Evolutionary conservation across 2,797 vertebrate genomes (phyloP).

Genomic region (Tenualosa ilisha): DNA sequence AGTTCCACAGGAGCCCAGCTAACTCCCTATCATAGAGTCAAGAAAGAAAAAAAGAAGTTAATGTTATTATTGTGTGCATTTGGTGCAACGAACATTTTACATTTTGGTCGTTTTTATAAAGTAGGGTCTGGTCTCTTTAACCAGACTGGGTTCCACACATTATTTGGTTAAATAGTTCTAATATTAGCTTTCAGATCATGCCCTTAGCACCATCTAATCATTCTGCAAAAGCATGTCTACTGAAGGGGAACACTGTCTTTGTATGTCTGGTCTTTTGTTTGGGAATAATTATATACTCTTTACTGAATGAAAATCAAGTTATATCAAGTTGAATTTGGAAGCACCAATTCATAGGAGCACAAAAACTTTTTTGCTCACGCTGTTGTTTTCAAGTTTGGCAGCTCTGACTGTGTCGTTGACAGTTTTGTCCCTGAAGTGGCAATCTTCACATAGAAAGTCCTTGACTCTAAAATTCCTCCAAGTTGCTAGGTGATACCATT

Average conservation of each 20-base stretch:
- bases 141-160: background rate
- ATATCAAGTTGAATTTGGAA: background rate
- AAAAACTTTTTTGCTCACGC: conserved; percentile 29
- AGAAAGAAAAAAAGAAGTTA: background rate
- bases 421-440: conserved; percentile 48
- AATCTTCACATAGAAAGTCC: conserved; percentile 59
- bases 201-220: background rate
- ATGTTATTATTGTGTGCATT: background rate
- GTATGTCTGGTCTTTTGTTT: background rate
- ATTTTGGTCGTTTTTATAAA: background rate
- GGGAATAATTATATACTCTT: conserved; percentile 2
- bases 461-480: conserved; percentile 65
- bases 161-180: background rate
- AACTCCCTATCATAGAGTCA: conserved; percentile 58
- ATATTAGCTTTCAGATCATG: background rate
- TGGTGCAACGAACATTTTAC: background rate
- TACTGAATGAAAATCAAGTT: conserved; percentile 1
- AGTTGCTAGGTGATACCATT: conserved; percentile 74
- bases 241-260: background rate
- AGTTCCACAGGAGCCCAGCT: conserved; percentile 45
- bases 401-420: conserved; percentile 46
- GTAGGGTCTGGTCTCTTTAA: background rate
- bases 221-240: background rate
- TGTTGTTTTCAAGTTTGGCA: conserved; percentile 32
- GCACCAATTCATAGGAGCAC: conserved; percentile 2